A percentile compares a stretch with the other conserved stretches of the same genome.
Evolutionary conservation across 2,113 vertebrate genomes (phyloP).

Genomic region (Elephantulus edwardii): DNA sequence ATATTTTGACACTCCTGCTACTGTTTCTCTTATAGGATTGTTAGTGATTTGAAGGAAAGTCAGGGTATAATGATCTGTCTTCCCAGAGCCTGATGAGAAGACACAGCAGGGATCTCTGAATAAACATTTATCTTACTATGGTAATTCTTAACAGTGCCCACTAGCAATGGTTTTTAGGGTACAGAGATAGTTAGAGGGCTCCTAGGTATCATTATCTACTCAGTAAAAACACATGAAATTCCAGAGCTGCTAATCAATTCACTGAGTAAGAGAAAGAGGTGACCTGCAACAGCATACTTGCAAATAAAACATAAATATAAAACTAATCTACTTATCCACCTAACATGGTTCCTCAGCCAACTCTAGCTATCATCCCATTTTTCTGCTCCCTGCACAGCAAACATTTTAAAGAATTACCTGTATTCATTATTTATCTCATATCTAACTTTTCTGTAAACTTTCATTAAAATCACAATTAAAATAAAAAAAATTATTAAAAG

Average conservation of each 20-base stretch:
- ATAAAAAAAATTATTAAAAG: no score
- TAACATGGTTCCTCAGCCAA: not conserved
- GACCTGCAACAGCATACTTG: not conserved
- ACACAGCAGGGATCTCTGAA: not conserved
- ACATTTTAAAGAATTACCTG: not conserved
- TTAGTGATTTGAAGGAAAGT: not conserved
- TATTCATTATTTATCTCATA: no score
- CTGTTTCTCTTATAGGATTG: not conserved
- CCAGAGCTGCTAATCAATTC: not conserved
- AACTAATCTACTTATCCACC: not conserved
- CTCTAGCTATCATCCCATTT: not conserved
- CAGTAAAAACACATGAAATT: not conserved
- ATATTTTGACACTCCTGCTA: not conserved
- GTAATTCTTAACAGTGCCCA: not conserved
- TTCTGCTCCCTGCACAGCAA: not conserved
- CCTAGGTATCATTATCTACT: not conserved
- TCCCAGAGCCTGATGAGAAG: not conserved
- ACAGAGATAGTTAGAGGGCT: not conserved
- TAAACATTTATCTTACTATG: not conserved
- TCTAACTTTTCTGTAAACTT: no score
- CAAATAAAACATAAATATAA: constrained; percentile 31
- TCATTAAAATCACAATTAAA: no score
- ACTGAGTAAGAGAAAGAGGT: not conserved
- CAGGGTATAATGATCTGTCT: not conserved
- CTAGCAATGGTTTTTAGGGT: not conserved